Percentiles rank a stretch among this genome's conserved stretches.
Conservation (phyloP, 1,140 invertebrate species). For the Thalassaphorura encarpata region DNA sequence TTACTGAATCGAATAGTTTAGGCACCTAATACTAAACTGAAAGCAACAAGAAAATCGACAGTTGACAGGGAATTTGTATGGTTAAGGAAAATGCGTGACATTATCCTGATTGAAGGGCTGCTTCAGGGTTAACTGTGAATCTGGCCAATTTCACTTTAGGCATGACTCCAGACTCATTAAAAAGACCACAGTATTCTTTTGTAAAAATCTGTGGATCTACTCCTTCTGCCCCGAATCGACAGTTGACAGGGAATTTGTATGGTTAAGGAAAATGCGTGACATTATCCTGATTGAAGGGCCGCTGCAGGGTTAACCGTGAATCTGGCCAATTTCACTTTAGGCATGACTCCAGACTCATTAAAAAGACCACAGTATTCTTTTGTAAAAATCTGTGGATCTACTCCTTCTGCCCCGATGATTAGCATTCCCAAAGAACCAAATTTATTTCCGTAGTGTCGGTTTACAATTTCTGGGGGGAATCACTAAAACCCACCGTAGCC, state of each 20-base stretch:
- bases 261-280: too few species aligned
- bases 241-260: too few species aligned
- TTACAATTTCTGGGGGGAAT: constrained; percentile 63
- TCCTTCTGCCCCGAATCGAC: constrained; percentile 82
- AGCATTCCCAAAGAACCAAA: constrained; percentile 53
- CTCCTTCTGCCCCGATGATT: constrained; percentile 78
- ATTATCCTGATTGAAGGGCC: constrained; percentile 78
- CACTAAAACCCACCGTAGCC: too few species aligned
- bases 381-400: constrained; percentile 75
- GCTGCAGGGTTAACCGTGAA: constrained; percentile 82
- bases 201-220: constrained; percentile 76
- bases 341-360: constrained; percentile 69
- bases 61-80: too few species aligned
- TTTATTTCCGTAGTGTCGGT: constrained; percentile 39
- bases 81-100: too few species aligned
- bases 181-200: constrained; percentile 79
- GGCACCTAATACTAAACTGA: too few species aligned
- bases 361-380: constrained; percentile 85
- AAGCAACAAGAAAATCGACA: too few species aligned
- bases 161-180: constrained; percentile 71
- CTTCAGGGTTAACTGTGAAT: constrained; percentile 78
- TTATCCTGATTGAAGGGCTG: constrained; percentile 77
- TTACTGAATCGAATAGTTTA: too few species aligned
- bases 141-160: constrained; percentile 73
- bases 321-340: constrained; percentile 69